Conservation (phyloP, 2,113 vertebrate genomes). For the Zingel zingel region DNA sequence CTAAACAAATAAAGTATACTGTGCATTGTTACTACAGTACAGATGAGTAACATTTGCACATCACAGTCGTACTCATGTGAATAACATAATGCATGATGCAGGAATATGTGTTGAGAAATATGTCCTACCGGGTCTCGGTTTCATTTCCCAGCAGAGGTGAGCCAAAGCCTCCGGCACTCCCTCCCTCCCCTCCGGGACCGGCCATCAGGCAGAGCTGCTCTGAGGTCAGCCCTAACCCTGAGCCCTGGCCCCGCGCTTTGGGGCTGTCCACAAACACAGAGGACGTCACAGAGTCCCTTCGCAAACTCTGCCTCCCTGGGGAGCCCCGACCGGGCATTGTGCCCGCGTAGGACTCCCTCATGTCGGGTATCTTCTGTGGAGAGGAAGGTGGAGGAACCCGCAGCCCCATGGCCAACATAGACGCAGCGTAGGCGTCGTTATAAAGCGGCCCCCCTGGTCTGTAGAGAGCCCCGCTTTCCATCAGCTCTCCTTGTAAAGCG, state of each 20-base stretch:
- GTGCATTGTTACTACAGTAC: no score
- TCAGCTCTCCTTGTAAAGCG: slow-evolving; percentile 92
- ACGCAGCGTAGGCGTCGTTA: slow-evolving; percentile 86
- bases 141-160: slow-evolving; percentile 90
- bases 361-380: slow-evolving; percentile 92
- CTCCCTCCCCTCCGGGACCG: slow-evolving; percentile 84
- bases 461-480: slow-evolving; percentile 89
- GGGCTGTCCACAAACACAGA: slow-evolving; percentile 93
- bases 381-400: slow-evolving; percentile 90
- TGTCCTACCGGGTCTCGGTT: slow-evolving; percentile 90
- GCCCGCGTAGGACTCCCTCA: slow-evolving; percentile 89
- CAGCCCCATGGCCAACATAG: slow-evolving; percentile 87
- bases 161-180: slow-evolving; percentile 80
- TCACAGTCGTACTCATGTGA: no score
- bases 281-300: slow-evolving; percentile 91
- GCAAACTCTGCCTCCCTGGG: slow-evolving; percentile 91
- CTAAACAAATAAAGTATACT: no score
- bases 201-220: slow-evolving; percentile 91
- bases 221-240: slow-evolving; percentile 81
- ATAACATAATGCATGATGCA: no score
- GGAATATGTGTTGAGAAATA: not conserved
- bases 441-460: slow-evolving; percentile 92
- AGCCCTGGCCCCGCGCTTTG: slow-evolving; percentile 85
- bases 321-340: slow-evolving; percentile 91
- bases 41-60: no score